Conservation (phyloP, 2,113 vertebrate genomes). For the Tychaedon coryphoeus region DNA sequence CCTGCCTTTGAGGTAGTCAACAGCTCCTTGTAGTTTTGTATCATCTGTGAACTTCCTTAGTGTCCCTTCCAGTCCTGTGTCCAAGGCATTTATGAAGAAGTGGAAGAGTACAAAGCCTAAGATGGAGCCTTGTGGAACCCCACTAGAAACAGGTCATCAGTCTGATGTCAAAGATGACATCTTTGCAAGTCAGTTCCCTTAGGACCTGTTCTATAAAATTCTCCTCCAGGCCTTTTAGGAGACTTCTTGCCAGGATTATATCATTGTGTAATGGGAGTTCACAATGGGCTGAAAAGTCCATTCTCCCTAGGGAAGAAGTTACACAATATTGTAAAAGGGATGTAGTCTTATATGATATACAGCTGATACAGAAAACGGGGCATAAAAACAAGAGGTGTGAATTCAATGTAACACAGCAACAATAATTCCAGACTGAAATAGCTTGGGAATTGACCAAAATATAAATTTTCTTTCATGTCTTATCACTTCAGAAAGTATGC, state of each 20-base stretch:
- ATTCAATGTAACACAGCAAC: background rate
- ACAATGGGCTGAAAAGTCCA: background rate
- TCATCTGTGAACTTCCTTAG: background rate
- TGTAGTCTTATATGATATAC: background rate
- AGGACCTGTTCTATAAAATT: background rate
- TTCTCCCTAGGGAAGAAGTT: background rate
- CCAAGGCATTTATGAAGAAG: background rate
- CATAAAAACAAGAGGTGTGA: background rate
- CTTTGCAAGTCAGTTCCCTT: background rate
- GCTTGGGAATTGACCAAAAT: background rate
- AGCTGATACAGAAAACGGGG: background rate
- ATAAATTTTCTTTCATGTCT: background rate
- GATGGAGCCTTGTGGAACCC: background rate
- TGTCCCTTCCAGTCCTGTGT: background rate
- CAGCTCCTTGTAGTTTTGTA: background rate
- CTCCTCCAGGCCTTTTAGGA: background rate
- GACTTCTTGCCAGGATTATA: background rate
- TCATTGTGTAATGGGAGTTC: background rate
- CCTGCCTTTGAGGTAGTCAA: background rate
- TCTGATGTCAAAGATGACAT: background rate
- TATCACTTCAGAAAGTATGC: background rate
- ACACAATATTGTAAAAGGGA: accelerated
- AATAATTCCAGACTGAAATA: background rate
- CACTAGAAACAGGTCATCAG: background rate
- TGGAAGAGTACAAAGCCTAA: background rate